These are phyloP conservation scores for Dromaius novaehollandiae DNA, from an alignment of 2,113 vertebrate species.

Conservation along the genomic window DNA sequence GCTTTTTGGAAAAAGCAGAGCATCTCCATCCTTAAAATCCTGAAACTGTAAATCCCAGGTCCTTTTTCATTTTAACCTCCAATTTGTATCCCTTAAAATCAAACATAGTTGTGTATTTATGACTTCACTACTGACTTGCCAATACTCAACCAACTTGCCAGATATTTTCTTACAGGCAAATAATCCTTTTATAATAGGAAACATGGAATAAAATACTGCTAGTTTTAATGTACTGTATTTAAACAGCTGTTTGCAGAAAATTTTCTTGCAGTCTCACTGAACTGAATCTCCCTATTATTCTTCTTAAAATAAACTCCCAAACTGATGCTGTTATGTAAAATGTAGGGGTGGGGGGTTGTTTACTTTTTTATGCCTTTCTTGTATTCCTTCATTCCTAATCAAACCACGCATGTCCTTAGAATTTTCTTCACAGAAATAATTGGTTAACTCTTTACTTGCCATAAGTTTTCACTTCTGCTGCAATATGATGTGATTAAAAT, in stretches of 20 bases:
- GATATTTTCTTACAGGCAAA: background rate
- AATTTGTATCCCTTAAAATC: background rate
- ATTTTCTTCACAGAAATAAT: background rate
- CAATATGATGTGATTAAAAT: background rate
- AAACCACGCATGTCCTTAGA: background rate
- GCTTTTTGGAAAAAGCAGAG: background rate
- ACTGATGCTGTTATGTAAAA: background rate
- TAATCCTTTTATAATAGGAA: background rate
- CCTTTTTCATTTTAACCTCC: background rate
- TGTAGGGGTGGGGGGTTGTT: background rate
- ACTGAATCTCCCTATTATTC: background rate
- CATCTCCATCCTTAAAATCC: background rate
- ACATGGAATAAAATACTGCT: background rate
- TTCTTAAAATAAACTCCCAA: background rate
- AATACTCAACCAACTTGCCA: background rate
- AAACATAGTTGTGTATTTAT: background rate
- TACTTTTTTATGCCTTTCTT: background rate
- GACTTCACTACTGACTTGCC: background rate
- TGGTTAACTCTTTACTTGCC: background rate
- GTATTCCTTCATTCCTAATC: background rate
- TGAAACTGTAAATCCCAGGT: background rate
- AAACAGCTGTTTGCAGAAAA: background rate
- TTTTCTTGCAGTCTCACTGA: background rate
- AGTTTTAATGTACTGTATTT: background rate
- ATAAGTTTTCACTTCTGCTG: background rate